Conservation (phyloP, 2,797 vertebrate genomes). For the Parotocinclus haroldoi region DNA sequence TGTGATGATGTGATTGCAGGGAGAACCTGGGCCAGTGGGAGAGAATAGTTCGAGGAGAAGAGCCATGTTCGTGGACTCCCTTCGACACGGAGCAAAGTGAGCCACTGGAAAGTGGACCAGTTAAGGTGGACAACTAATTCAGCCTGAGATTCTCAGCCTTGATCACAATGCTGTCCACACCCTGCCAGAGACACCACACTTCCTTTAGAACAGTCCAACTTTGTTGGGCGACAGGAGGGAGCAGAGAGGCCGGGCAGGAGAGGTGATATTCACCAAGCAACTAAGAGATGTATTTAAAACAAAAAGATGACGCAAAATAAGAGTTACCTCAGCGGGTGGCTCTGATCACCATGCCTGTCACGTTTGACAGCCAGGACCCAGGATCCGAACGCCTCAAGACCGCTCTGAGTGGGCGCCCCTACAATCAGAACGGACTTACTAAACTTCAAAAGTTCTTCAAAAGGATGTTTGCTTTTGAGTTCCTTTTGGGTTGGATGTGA, state of each 20-base stretch:
- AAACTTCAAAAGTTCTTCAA: constrained; percentile 31
- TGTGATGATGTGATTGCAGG: constrained; percentile 64
- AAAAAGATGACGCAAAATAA: constrained; percentile 57
- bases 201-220: constrained; percentile 49
- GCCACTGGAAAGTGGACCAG: constrained; percentile 72
- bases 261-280: constrained; percentile 60
- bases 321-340: constrained; percentile 77
- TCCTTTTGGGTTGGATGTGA: constrained; percentile 56
- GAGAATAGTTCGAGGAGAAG: constrained; percentile 85
- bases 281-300: constrained; percentile 15
- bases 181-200: constrained; percentile 52
- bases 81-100: constrained; percentile 49
- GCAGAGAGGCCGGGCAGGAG: constrained; percentile 49
- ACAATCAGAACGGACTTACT: constrained; percentile 65
- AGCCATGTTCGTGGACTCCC: constrained; percentile 65
- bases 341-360: constrained; percentile 64
- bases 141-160: constrained; percentile 45
- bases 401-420: constrained; percentile 64
- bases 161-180: constrained; percentile 50
- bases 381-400: constrained; percentile 56
- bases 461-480: constrained; percentile 26
- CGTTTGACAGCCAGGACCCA: constrained; percentile 53
- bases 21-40: constrained; percentile 95
- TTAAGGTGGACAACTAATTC: constrained; percentile 85
- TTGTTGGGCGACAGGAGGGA: constrained; percentile 52